Percentiles rank a stretch among this genome's conserved stretches.
Evolutionary conservation across 2,113 vertebrate species (phyloP).

Genomic region (Neotoma lepida): DNA sequence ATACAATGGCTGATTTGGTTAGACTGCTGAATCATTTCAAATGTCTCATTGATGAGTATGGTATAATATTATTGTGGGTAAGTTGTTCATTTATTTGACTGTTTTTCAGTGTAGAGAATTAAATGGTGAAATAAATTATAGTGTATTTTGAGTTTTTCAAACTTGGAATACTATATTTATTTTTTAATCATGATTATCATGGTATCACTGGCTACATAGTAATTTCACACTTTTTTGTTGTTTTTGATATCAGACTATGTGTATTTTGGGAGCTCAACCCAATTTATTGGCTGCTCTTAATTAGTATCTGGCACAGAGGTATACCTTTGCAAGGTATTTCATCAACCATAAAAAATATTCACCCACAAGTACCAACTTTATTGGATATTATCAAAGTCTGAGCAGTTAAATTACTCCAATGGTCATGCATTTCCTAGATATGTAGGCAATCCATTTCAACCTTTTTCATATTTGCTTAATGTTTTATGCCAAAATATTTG

Average conservation of each 20-base stretch:
- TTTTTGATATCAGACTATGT: not conserved
- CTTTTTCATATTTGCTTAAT: not conserved
- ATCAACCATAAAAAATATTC: not conserved
- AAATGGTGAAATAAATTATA: not conserved
- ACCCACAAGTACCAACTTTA: not conserved
- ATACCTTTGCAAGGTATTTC: conserved; percentile 7
- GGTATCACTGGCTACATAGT: not conserved
- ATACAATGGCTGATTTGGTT: not conserved
- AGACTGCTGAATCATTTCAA: not conserved
- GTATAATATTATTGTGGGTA: not conserved
- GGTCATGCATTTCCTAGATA: not conserved
- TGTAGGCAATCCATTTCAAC: not conserved
- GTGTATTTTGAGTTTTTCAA: not conserved
- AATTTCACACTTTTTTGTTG: not conserved
- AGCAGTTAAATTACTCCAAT: not conserved
- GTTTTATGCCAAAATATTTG: not conserved
- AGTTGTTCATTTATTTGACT: not conserved
- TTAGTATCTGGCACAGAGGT: not conserved
- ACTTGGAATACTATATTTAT: not conserved
- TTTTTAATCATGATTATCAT: not conserved
- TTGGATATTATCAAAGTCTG: not conserved
- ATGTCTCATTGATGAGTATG: not conserved
- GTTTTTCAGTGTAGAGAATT: not conserved
- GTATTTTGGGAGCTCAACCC: not conserved
- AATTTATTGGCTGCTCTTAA: not conserved